A percentile compares a stretch with the other conserved stretches of the same genome.
phyloP scores from a whole-genome alignment of 92 coral and sea anemone species.

The Paramuricea clavata region DNA sequence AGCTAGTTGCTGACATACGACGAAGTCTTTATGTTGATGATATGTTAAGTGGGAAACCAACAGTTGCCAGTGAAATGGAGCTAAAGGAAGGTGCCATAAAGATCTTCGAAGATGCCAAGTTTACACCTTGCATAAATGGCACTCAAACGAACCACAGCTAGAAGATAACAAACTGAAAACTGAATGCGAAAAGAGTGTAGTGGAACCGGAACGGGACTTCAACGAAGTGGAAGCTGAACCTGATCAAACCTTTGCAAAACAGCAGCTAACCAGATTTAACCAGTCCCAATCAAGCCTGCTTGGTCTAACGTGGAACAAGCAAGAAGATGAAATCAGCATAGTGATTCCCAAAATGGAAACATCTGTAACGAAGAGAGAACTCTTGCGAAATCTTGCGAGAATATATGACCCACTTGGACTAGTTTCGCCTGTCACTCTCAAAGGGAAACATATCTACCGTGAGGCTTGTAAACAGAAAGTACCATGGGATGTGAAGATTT shows the following conservation, averaged over 20 bases:
- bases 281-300: background rate
- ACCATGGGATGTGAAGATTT: constrained; percentile 19
- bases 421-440: constrained; percentile 16
- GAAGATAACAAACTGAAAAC: background rate
- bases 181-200: too few relatives aligned
- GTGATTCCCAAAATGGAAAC: background rate
- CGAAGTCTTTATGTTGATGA: background rate
- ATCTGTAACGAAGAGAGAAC: constrained; percentile 8
- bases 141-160: background rate
- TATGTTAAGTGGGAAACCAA: background rate
- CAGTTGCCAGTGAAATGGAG: background rate
- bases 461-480: constrained; percentile 19
- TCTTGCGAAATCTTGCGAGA: constrained; percentile 14
- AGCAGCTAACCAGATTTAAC: background rate
- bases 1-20: too few relatives aligned
- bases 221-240: background rate
- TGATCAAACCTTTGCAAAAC: background rate
- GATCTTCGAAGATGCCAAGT: background rate
- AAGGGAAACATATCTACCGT: constrained; percentile 34
- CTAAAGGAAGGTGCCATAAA: background rate
- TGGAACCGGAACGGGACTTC: too few relatives aligned
- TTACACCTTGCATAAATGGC: background rate
- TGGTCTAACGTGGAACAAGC: background rate
- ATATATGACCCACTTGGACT: constrained; percentile 36
- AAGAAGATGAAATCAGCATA: background rate